These are phyloP conservation scores for Nymphalis polychloros DNA, from an alignment of 2,888 invertebrate species.

Conservation along the genomic window DNA sequence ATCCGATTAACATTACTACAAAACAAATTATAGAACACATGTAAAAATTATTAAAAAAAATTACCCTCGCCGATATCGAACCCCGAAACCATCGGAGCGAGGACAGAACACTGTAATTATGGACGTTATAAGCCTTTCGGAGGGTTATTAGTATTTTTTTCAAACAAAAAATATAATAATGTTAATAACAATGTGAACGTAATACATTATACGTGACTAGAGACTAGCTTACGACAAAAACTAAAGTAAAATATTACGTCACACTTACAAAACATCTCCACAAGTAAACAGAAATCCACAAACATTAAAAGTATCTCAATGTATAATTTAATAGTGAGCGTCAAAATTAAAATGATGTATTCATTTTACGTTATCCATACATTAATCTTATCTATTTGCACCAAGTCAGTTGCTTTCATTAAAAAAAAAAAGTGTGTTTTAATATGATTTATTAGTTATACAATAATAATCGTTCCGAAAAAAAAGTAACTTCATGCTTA, in stretches of 20 bases:
- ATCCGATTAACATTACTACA: slow-evolving; percentile 12
- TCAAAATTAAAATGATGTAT: no score
- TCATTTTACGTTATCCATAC: no score
- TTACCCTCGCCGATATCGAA: slow-evolving; percentile 47
- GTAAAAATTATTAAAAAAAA: slow-evolving; percentile 39
- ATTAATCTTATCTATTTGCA: no score
- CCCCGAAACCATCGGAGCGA: slow-evolving; percentile 46
- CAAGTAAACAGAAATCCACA: neutral
- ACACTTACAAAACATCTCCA: no score
- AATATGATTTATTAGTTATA: no score
- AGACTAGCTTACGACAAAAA: slow-evolving; percentile 5
- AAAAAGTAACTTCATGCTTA: no score
- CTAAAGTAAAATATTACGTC: neutral
- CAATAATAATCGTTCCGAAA: no score
- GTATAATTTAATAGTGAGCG: no score
- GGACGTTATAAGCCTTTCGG: slow-evolving; percentile 48
- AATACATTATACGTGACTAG: slow-evolving; percentile 39
- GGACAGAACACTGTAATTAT: slow-evolving; percentile 50
- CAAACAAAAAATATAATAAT: slow-evolving; percentile 48
- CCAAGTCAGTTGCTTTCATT: no score
- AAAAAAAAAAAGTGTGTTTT: no score
- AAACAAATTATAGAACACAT: slow-evolving; percentile 31
- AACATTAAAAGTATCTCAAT: neutral
- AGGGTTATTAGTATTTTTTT: slow-evolving; percentile 48
- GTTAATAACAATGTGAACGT: slow-evolving; percentile 48